Evolutionary conservation across 2,888 invertebrate species (phyloP).

Genomic region (Synanthedon formicaeformis): DNA sequence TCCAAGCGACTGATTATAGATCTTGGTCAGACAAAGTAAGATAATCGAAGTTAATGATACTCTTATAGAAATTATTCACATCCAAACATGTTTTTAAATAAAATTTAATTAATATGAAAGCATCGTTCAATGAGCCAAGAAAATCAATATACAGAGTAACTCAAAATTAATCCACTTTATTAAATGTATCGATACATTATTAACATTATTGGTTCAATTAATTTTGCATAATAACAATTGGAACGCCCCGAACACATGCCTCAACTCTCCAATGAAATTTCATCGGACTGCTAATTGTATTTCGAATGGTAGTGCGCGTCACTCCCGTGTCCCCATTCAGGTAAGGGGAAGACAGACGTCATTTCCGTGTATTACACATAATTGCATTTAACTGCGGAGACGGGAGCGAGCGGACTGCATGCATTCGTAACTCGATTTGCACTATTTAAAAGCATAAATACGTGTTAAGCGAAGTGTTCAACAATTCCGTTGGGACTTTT

Average conservation of each 20-base stretch:
- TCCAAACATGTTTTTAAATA: no score
- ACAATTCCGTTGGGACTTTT: neutral
- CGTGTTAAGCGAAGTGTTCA: neutral
- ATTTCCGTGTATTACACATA: slow-evolving; percentile 35
- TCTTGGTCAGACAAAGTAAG: no score
- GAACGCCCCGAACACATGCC: neutral
- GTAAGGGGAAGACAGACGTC: slow-evolving; percentile 27
- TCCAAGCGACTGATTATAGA: no score
- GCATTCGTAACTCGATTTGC: slow-evolving; percentile 38
- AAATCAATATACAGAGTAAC: no score
- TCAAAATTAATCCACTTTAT: neutral
- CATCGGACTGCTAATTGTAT: slow-evolving; percentile 1
- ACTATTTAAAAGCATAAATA: slow-evolving; percentile 33
- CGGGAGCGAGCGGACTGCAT: slow-evolving; percentile 20
- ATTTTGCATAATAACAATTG: neutral
- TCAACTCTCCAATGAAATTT: neutral
- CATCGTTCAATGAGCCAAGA: no score
- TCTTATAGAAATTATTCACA: no score
- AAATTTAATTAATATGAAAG: no score
- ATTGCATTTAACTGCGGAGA: slow-evolving; percentile 41
- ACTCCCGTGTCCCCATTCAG: slow-evolving; percentile 6
- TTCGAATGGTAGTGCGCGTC: slow-evolving; percentile 8
- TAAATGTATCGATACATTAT: neutral
- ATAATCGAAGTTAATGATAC: no score
- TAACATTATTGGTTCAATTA: neutral